These are phyloP conservation scores for Druceiella hillmani DNA, from an alignment of 2,888 invertebrate genomes.

Conservation along the genomic window DNA sequence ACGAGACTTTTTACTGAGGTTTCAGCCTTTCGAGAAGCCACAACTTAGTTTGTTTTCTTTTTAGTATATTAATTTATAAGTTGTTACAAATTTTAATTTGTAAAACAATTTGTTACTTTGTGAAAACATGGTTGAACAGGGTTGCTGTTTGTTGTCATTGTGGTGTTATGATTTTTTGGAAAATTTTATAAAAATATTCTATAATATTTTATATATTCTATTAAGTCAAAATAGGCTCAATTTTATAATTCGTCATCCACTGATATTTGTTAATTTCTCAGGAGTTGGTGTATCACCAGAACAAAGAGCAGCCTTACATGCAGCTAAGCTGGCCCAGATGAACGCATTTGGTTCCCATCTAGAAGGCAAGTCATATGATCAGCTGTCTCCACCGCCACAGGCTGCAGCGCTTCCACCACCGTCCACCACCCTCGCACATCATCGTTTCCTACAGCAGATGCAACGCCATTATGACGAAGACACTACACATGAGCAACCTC, in stretches of 20 bases:
- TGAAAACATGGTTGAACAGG: background rate
- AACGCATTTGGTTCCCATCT: slow-evolving; percentile 58
- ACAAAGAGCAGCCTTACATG: slow-evolving; percentile 66
- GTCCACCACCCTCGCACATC: slow-evolving; percentile 49
- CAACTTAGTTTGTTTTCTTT: too few species aligned
- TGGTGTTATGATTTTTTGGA: too few species aligned
- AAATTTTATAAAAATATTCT: background rate
- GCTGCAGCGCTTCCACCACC: slow-evolving; percentile 52
- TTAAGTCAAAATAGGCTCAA: slow-evolving; percentile 4
- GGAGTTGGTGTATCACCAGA: slow-evolving; percentile 59
- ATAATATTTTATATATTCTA: slow-evolving; percentile 1
- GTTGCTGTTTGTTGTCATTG: background rate
- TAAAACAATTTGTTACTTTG: slow-evolving; percentile 4
- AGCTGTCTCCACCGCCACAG: slow-evolving; percentile 46
- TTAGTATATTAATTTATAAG: too few species aligned
- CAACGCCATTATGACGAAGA: slow-evolving; percentile 55
- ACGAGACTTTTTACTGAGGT: too few species aligned
- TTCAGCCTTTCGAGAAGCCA: too few species aligned
- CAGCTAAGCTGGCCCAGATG: slow-evolving; percentile 73
- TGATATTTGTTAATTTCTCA: slow-evolving; percentile 20
- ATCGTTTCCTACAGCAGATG: slow-evolving; percentile 59
- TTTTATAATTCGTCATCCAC: background rate
- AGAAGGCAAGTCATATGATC: slow-evolving; percentile 50
- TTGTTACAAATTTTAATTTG: slow-evolving; percentile 5
- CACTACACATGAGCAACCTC: slow-evolving; percentile 49